Base-by-base conservation (phyloP, 2,113 vertebrate genomes). In the Clarias magur region DNA sequence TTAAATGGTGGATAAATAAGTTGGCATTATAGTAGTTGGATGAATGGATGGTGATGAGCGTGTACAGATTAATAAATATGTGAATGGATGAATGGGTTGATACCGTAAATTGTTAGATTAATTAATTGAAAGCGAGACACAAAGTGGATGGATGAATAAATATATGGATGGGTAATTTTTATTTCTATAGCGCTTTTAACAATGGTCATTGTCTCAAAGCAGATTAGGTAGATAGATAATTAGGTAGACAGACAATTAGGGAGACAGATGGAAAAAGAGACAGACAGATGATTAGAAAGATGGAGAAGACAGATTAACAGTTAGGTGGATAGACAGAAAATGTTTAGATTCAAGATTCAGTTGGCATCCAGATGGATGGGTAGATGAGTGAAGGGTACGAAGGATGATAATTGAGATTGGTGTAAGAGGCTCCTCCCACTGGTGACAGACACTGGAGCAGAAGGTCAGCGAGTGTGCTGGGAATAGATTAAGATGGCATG, bases 401-500 rank as follows among this genome's bases (percentile, higher is more conserved):
- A 78, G 21, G 12, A 3, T 48, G n/a, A 30, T 53, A 57, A 68
- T 57, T 70, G 30, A 23, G 25, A 59, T 6, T 59, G 7, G 27
- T 25, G n/a, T 34, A 59, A 70, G 68, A 42, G 27, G 27, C n/a
- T 53, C 48, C 57, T 48, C 84, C 30, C 4, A 23, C 60, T 16
- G 17, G 27, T 86, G 63, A 68, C 75, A 81, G 85, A 59, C 11
- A 30, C 3, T 60, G 85, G 9, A 30, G 27, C 38, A 68, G 85
- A 53, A 65, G 30, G 62, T 38, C n/a, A 42, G 53, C 56, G 67
- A 82, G 60, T 82, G 23, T 60, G 23, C 13, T 30, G 78, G 15
- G 85, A 81, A 72, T 19, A 27, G 85, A 56, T 72, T 21, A 23
- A 5, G 65, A 86, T 42, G 76, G 76, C 30, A 25, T 30, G 53